A percentile compares a stretch with the other conserved stretches of the same genome.
Conservation (phyloP, 2,888 invertebrate genomes). For the Deilephila porcellus region DNA sequence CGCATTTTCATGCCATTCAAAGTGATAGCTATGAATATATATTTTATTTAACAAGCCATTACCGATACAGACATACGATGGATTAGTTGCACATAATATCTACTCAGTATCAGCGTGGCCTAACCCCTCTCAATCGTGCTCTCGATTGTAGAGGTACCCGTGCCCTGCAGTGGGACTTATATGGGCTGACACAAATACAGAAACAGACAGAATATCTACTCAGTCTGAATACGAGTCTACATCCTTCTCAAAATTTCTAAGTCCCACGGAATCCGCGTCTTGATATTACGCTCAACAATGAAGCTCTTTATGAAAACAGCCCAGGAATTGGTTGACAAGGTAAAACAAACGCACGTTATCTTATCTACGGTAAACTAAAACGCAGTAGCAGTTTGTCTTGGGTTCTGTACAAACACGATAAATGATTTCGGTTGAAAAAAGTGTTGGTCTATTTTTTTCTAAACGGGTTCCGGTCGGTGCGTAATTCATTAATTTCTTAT, state of each 20-base stretch:
- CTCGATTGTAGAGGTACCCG: too few relatives aligned
- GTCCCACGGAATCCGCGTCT: slow-evolving; percentile 63
- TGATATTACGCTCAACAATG: slow-evolving; percentile 72
- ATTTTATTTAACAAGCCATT: not conserved
- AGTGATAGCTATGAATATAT: not conserved
- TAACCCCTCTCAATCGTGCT: too few relatives aligned
- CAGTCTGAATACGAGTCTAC: too few relatives aligned
- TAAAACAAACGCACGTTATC: slow-evolving; percentile 81
- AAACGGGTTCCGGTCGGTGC: slow-evolving; percentile 80
- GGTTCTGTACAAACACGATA: slow-evolving; percentile 83
- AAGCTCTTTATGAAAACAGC: slow-evolving; percentile 77
- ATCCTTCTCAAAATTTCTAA: slow-evolving; percentile 54
- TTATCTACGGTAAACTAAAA: slow-evolving; percentile 82
- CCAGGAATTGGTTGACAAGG: slow-evolving; percentile 78
- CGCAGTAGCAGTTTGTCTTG: slow-evolving; percentile 84
- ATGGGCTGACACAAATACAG: too few relatives aligned
- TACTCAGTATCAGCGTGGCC: not conserved
- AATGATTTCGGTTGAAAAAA: slow-evolving; percentile 82
- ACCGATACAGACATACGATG: not conserved
- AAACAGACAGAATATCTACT: too few relatives aligned
- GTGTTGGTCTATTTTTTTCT: slow-evolving; percentile 76
- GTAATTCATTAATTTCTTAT: slow-evolving; percentile 75
- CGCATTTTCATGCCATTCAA: not conserved
- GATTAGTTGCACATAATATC: not conserved
- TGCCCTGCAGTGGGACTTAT: too few relatives aligned